Base-by-base conservation (phyloP, 2,797 vertebrate species). In the Miichthys miiuy region DNA sequence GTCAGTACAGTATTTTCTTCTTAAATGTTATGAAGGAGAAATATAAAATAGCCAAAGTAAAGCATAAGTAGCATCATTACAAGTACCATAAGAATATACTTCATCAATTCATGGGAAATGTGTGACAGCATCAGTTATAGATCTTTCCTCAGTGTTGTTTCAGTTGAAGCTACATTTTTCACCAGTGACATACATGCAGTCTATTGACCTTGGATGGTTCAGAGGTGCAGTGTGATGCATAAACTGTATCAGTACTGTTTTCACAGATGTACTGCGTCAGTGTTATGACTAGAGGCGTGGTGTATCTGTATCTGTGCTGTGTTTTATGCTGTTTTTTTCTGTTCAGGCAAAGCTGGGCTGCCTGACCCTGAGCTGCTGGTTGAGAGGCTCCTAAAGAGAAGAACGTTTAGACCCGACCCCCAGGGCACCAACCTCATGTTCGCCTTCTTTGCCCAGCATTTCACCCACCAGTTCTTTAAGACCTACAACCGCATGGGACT, bases 381-480 rank as follows among this genome's bases (percentile, higher is more conserved):
- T 0, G 94, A 95, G 61, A 94, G 81, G 75, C 95, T 99, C 68
- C 83, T 99, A 72, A 93, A 95, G 87, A 96, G 98, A 74, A 92
- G 80, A 52, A 94, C 86, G n/a, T 99, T 99, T 84, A 95, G 96
- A 47, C 95, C 96, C 0, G 97, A 97, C 72, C 98, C 98, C 0
- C 96, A 95, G 86, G 96, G 97, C 71, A 87, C 94, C 87, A 99
- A 97, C 90, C 85, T 99, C 83, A 96, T 99, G 97, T 99, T 99
- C 50, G 97, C 97, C 61, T 99, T 99, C 94, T 99, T 99, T 0
- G 98, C 98, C 4, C 98, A 99, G 87, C 98, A 99, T 80, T 99
- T 99, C 90, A 99, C 98, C 0, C 98, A 99, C 86, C 98, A 99
- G 93, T 99, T 99, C 95, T 99, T 99, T 83, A 99, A 98, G 93